A percentile compares a stretch with the other conserved stretches of the same genome.
Conservation (phyloP, 2,888 invertebrate genomes). For the Dryobota labecula region DNA sequence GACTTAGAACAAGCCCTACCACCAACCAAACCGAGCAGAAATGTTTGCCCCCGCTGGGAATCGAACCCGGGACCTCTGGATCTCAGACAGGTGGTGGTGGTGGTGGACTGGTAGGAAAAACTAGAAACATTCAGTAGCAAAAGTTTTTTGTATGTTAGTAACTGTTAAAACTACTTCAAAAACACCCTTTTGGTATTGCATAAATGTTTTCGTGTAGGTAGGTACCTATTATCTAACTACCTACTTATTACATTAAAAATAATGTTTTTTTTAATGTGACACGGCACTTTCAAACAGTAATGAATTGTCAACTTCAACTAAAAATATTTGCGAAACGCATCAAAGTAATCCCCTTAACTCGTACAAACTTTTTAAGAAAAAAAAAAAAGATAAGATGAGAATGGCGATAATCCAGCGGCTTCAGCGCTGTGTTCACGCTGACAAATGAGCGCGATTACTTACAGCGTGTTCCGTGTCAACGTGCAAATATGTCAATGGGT, state of each 20-base stretch:
- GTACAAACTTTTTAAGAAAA: constrained; percentile 46
- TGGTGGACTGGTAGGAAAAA: too few species aligned
- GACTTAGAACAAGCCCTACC: too few species aligned
- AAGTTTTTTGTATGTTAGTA: constrained; percentile 5
- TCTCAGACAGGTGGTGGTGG: too few species aligned
- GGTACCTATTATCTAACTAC: not conserved
- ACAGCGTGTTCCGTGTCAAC: constrained; percentile 68
- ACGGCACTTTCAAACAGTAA: not conserved
- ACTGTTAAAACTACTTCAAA: not conserved
- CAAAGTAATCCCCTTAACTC: constrained; percentile 48
- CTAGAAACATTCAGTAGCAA: not conserved
- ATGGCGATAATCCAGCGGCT: constrained; percentile 73
- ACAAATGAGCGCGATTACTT: constrained; percentile 81
- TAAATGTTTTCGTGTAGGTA: not conserved
- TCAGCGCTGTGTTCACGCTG: constrained; percentile 59
- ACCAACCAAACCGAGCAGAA: too few species aligned
- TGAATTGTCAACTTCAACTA: constrained; percentile 30
- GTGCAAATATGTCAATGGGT: constrained; percentile 55
- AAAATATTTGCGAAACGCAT: constrained; percentile 50
- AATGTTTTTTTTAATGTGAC: not conserved
- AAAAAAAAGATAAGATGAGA: constrained; percentile 69
- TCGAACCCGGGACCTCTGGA: too few species aligned
- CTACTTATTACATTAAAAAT: not conserved
- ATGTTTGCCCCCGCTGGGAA: too few species aligned
- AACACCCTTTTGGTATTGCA: not conserved